Conservation (phyloP, 1,140 invertebrate species). For the Bathynomus jamesi region DNA sequence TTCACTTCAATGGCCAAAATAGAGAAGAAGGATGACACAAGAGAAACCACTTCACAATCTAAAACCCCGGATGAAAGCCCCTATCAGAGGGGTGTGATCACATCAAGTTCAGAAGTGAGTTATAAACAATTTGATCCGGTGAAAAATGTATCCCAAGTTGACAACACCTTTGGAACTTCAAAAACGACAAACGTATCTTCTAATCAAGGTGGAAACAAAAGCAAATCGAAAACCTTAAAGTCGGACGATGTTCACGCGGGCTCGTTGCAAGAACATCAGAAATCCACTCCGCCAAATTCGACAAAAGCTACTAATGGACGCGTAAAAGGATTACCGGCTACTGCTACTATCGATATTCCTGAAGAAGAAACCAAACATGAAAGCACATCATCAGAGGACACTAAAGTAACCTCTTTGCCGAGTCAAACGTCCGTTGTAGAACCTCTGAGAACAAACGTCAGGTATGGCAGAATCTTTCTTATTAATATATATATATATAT, state of each 20-base stretch:
- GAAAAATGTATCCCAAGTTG: not conserved
- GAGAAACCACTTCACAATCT: not conserved
- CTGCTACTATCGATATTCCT: too few relatives aligned
- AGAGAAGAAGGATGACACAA: not conserved
- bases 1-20: not conserved
- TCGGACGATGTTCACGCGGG: too few relatives aligned
- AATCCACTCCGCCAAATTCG: too few relatives aligned
- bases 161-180: too few relatives aligned
- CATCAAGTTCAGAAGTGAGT: not conserved
- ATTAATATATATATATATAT: not conserved
- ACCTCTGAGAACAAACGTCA: not conserved
- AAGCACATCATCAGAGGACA: too few relatives aligned
- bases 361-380: too few relatives aligned
- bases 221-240: too few relatives aligned
- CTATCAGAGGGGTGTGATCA: not conserved
- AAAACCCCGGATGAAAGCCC: not conserved
- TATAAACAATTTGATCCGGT: not conserved
- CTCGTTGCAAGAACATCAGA: too few relatives aligned
- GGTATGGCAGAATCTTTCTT: not conserved
- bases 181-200: too few relatives aligned
- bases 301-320: too few relatives aligned
- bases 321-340: too few relatives aligned
- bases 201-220: too few relatives aligned
- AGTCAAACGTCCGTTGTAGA: not conserved
- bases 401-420: not conserved